Evolutionary conservation across 2,797 vertebrate genomes (phyloP), one percentile per base, ranked within the genome.

Genomic region (Kryptopterus vitreolus): DNA sequence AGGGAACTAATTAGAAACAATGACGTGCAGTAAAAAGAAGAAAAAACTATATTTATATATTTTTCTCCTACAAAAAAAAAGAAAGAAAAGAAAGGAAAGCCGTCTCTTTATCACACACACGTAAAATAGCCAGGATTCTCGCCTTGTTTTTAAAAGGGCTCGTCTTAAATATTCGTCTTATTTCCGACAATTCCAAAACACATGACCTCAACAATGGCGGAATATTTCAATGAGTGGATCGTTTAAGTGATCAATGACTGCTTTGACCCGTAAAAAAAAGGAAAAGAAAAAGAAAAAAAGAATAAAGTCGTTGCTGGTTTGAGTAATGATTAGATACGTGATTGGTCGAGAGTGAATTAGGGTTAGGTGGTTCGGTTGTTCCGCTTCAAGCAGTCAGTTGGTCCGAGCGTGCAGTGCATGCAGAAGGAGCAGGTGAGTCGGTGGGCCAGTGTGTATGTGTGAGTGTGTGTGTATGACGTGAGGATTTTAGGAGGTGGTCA

Each of bases 401-500:
- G 90, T 83, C 65, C 12, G 74, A 94, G 92, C 92, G 88, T 94
- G 93, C 92, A 94, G 91, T 91, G 92, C 94, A 95, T 95, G 93
- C 93, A 94, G 91, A 91, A 89, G 89, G 92, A 86, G 90, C 90
- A 88, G 87, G 90, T 91, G 88, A 90, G 91, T 88, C 88, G 83
- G 89, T 86, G 89, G 92, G 87, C 87, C 91, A 86, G 93, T 93
- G 94, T 85, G 84, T 91, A 84, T 84, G 89, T 81, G 89, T 88
- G n/a, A n/a, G 92, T 92, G 93, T 94, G 95, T 94, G 95, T 94
- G 94, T 95, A 96, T 95, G 96, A 96, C 94, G 95, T 94, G 94
- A 89, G 95, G 93, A 94, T 95, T 94, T 93, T 95, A 95, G 94
- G 95, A 95, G 93, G 93, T 95, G 97, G 97, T 96, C 98, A 99